Base-by-base conservation (phyloP, 1,140 invertebrate genomes). In the Tetragonula clypearis region DNA sequence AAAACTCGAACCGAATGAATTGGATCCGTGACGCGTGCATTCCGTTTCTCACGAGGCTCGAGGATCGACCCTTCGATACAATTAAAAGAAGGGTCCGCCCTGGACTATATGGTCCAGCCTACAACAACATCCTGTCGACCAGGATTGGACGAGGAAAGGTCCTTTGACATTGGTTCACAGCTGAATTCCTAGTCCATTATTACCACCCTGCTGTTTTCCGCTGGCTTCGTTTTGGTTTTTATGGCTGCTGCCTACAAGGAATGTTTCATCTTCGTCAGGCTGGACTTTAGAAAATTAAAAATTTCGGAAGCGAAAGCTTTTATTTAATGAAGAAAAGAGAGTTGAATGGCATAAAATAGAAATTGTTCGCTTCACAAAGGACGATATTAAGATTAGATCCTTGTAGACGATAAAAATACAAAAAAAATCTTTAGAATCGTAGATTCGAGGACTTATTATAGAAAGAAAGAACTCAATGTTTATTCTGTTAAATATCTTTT, bases 11-110 rank as follows among this genome's bases (percentile, higher is more conserved):
- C 35, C 21, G 26, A n/a, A 75, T 68, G 80, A 82, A 76, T 82
- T 55, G 80, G 49, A 26, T 41, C 53, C 55, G 19, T 69, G 56
- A 60, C 23, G 72, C 72, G 41, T 60, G 80, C 72, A 76, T 66
- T 56, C 26, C 72, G 66, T 86, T 89, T 87, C 80, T 87, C 86
- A 89, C 83, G 82, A 41, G 26, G 66, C 53, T n/a, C 49, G 66
- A 81, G 80, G 35, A 87, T 76, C 65, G 83, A 78, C 79, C 74
- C 79, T 84, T 88, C 87, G 78, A 88, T 81, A 91, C 86, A 91
- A 92, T 90, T 87, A 90, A 90, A 91, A 90, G 88, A 76, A 85
- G 92, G 92, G 92, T 92, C 91, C 92, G 92, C 92, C 93, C 91
- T 89, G 88, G 85, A 91, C 91, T 90, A 92, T 93, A 90, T 91